phyloP scores from a whole-genome alignment of 1,140 invertebrate genomes.

The Tetranychus urticae region DNA sequence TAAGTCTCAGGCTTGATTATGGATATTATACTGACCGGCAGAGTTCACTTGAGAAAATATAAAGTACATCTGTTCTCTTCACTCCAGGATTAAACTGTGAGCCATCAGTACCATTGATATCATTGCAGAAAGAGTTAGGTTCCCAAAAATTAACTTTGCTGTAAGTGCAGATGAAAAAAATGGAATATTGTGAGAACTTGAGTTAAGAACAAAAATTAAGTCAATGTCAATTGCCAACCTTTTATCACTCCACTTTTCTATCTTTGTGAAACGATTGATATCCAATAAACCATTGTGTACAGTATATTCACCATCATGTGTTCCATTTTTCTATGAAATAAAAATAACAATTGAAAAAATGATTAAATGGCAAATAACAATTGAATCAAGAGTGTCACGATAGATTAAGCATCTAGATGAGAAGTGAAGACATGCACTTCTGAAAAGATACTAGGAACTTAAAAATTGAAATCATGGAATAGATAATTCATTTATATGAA shows the following conservation, averaged over 20 bases:
- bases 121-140: conserved; percentile 7
- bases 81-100: conserved; percentile 16
- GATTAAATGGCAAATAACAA: too few relatives aligned
- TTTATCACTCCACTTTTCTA: not conserved
- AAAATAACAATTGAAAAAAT: too few relatives aligned
- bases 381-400: too few relatives aligned
- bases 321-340: not conserved
- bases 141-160: not conserved
- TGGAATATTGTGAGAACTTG: not conserved
- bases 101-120: conserved; percentile 19
- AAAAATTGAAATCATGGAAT: too few relatives aligned
- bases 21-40: not conserved
- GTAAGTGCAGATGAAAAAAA: not conserved
- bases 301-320: not conserved
- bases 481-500: too few relatives aligned
- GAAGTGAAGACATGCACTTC: too few relatives aligned
- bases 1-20: not conserved
- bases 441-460: too few relatives aligned
- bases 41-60: not conserved
- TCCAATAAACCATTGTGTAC: not conserved
- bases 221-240: not conserved
- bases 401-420: too few relatives aligned
- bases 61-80: not conserved
- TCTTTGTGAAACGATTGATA: not conserved
- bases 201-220: not conserved